Percentiles rank a stretch among this genome's conserved stretches.
phyloP scores from a whole-genome alignment of 2,888 invertebrate species.

The Melanostoma scalare region DNA sequence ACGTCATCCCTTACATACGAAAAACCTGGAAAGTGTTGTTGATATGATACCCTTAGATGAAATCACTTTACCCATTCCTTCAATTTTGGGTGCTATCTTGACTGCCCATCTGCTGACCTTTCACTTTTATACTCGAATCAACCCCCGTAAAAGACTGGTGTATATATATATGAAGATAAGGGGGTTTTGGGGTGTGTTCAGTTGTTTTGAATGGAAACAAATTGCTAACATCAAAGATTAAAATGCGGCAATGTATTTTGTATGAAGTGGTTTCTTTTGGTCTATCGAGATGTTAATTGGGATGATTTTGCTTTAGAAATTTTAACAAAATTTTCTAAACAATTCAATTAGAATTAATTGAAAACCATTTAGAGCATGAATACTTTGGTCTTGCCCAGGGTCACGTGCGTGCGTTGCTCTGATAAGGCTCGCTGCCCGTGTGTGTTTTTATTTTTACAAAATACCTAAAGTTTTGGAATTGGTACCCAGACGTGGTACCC shows the following conservation, averaged over 20 bases:
- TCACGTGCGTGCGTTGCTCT: neutral
- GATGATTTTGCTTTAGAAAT: conserved; percentile 29
- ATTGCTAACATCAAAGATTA: conserved; percentile 71
- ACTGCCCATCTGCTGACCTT: conserved; percentile 64
- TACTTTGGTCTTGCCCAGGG: conserved; percentile 24
- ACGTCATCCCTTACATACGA: conserved; percentile 13
- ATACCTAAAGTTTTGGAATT: no score
- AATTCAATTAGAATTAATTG: conserved; percentile 58
- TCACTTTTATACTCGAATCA: conserved; percentile 47
- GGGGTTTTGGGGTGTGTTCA: conserved; percentile 44
- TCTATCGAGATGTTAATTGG: conserved; percentile 61
- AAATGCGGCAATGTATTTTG: conserved; percentile 51
- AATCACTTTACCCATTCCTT: conserved; percentile 41
- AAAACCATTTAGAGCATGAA: neutral
- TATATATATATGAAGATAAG: neutral
- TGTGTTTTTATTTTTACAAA: no score
- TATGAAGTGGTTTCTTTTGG: conserved; percentile 56
- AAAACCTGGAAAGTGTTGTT: conserved; percentile 40
- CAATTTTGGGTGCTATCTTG: conserved; percentile 39
- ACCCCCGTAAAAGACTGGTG: conserved; percentile 9
- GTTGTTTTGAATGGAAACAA: conserved; percentile 54
- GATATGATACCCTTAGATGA: conserved; percentile 36
- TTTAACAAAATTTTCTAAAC: conserved; percentile 9
- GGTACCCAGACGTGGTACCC: no score
- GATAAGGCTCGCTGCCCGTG: no score